A percentile compares a stretch with the other conserved stretches of the same genome.
Evolutionary conservation across 2,797 vertebrate genomes (phyloP).

Genomic region (Gobionotothen gibberifrons): DNA sequence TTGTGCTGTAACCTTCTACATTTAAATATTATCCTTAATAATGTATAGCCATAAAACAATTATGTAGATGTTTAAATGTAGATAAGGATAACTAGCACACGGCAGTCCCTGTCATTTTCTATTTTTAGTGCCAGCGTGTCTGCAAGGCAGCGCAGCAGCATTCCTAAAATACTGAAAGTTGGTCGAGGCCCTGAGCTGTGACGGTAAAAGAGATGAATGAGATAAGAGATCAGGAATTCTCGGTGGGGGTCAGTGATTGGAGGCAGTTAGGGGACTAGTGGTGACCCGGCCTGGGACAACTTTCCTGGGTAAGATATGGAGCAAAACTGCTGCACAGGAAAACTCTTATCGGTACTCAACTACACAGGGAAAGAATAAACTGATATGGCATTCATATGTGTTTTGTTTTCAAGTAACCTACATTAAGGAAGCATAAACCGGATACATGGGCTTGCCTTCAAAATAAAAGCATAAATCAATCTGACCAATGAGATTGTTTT

Average conservation of each 20-base stretch:
- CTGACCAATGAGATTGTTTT: not conserved
- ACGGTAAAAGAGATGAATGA: constrained; percentile 77
- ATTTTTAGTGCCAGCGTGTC: constrained; percentile 67
- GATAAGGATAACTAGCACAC: constrained; percentile 6
- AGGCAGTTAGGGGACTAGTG: too few species aligned
- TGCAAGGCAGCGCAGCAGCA: constrained; percentile 65
- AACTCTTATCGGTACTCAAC: not conserved
- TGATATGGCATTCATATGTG: not conserved
- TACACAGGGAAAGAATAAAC: not conserved
- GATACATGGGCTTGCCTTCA: not conserved
- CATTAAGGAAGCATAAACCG: not conserved
- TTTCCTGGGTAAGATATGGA: not conserved
- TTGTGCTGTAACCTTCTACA: not conserved
- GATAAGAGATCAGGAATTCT: constrained; percentile 81
- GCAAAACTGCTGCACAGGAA: not conserved
- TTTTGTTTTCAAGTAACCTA: not conserved
- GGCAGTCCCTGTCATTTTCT: constrained; percentile 37
- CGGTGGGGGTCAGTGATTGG: not conserved
- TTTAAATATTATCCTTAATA: not conserved
- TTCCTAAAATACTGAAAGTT: constrained; percentile 74
- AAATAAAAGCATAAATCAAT: constrained; percentile 36
- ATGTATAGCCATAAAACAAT: not conserved
- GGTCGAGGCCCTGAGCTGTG: constrained; percentile 48
- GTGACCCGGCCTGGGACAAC: not conserved
- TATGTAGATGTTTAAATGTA: not conserved